phyloP scores from a whole-genome alignment of 2,797 vertebrate species.

The Miichthys miiuy region DNA sequence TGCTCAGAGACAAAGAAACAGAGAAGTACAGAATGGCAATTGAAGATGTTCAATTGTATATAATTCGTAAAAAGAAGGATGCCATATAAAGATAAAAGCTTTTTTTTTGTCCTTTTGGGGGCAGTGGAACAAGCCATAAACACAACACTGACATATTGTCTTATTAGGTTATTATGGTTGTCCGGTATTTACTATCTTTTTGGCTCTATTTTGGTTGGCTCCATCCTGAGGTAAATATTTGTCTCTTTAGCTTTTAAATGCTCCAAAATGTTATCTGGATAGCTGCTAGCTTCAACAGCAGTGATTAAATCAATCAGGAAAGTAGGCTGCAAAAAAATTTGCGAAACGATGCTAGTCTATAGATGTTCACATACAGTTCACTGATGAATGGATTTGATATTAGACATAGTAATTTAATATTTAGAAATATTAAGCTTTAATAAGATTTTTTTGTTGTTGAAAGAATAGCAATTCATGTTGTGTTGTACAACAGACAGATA shows the following conservation, averaged over 20 bases:
- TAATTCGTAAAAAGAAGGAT: no score
- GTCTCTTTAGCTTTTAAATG: background rate
- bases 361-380: no score
- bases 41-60: background rate
- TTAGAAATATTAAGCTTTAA: no score
- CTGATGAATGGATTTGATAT: no score
- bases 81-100: background rate
- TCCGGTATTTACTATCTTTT: background rate
- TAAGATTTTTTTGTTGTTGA: background rate
- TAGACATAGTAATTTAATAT: no score
- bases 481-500: background rate
- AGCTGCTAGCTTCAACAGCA: background rate
- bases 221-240: background rate
- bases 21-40: background rate
- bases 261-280: background rate
- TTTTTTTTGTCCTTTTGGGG: background rate
- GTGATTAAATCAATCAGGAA: background rate
- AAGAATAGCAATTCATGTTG: background rate
- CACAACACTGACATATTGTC: background rate
- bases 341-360: no score
- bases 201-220: background rate
- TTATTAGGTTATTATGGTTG: background rate
- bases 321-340: background rate
- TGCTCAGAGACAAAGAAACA: conserved; percentile 44
- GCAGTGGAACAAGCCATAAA: background rate